Evolutionary conservation across 1,140 invertebrate genomes (phyloP).

Genomic region (Trinorchestia longiramus): DNA sequence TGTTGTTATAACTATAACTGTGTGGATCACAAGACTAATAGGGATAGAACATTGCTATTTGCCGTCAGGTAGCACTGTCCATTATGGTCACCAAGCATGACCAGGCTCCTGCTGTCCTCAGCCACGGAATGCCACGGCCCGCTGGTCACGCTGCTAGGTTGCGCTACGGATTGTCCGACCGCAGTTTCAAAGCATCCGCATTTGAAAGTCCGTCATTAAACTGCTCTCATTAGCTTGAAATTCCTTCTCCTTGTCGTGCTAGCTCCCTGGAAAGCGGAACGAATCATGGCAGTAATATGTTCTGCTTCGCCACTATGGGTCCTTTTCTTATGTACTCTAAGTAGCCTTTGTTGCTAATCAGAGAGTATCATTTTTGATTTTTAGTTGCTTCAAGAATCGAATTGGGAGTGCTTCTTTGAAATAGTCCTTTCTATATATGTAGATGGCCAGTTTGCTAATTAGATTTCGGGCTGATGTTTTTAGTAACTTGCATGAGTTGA

Average conservation of each 20-base stretch:
- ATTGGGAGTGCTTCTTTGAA: background rate
- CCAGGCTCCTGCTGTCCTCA: background rate
- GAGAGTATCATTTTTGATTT: background rate
- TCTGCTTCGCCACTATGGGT: background rate
- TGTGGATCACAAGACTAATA: background rate
- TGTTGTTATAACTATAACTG: background rate
- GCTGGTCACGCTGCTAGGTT: background rate
- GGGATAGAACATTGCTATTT: background rate
- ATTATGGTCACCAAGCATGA: background rate
- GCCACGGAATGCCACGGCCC: conserved; percentile 26
- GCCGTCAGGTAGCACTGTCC: background rate
- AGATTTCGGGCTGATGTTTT: background rate
- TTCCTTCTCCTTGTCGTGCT: background rate
- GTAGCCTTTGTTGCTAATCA: background rate
- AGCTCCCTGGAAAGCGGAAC: background rate
- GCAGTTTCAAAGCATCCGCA: background rate
- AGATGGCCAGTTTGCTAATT: background rate
- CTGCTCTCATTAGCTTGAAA: background rate
- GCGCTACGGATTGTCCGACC: background rate
- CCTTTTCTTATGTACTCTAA: background rate
- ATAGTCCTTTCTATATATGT: background rate
- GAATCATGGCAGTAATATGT: background rate
- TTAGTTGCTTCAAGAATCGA: background rate
- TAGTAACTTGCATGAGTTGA: background rate
- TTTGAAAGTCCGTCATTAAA: background rate